phyloP scores from a whole-genome alignment of 2,888 invertebrate genomes.

The Toxonevra muliebris region DNA sequence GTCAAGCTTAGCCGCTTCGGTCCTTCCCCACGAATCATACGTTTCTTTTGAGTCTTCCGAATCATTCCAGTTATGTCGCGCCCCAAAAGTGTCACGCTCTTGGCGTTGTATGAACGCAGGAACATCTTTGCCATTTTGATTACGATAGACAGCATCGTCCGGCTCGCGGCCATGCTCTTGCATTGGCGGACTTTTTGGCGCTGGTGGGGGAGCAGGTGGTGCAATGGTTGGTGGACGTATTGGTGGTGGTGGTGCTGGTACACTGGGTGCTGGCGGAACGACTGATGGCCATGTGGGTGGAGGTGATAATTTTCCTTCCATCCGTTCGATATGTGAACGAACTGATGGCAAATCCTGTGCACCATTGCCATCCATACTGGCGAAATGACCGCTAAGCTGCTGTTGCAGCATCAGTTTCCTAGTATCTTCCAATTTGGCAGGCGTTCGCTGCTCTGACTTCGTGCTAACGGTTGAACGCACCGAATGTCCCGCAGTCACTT shows the following conservation, averaged over 20 bases:
- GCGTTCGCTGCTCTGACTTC: slow-evolving; percentile 74
- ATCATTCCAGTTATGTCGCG: slow-evolving; percentile 72
- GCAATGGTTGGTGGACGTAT: slow-evolving; percentile 67
- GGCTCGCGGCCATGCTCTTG: slow-evolving; percentile 36
- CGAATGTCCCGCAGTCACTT: slow-evolving; percentile 89
- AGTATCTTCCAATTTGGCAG: slow-evolving; percentile 86
- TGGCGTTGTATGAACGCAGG: slow-evolving; percentile 74
- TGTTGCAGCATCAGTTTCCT: slow-evolving; percentile 85
- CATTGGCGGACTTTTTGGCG: slow-evolving; percentile 72
- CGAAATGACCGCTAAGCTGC: slow-evolving; percentile 74
- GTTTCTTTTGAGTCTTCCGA: slow-evolving; percentile 56
- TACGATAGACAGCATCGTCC: slow-evolving; percentile 60
- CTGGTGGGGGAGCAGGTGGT: slow-evolving; percentile 72
- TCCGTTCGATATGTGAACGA: slow-evolving; percentile 70
- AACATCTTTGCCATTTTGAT: slow-evolving; percentile 56
- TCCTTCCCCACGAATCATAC: slow-evolving; percentile 65
- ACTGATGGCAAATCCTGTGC: slow-evolving; percentile 60
- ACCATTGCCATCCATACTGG: slow-evolving; percentile 44
- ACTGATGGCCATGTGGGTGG: slow-evolving; percentile 75
- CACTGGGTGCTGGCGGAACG: slow-evolving; percentile 71
- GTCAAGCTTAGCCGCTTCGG: slow-evolving; percentile 64
- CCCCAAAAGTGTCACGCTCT: slow-evolving; percentile 78
- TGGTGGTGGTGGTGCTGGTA: slow-evolving; percentile 71
- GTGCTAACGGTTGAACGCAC: slow-evolving; percentile 81
- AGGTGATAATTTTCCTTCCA: slow-evolving; percentile 68